These are phyloP conservation scores for Elegia similella DNA, from an alignment of 2,888 invertebrate genomes.

Conservation along the genomic window DNA sequence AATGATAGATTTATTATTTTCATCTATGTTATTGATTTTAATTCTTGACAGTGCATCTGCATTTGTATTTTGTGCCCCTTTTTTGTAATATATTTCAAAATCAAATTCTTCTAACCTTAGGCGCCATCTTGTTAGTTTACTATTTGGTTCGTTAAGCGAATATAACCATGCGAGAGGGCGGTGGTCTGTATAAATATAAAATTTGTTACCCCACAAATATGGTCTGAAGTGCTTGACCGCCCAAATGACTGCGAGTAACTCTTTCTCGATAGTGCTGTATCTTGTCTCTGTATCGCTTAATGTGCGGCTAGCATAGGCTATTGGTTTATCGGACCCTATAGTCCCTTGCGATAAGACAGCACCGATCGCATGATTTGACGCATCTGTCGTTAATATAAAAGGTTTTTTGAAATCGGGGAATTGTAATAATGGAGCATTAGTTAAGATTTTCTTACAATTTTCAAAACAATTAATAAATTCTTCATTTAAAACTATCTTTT, in stretches of 20 bases:
- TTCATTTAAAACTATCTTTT: no score
- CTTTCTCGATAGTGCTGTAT: conserved; percentile 42
- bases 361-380: conserved; percentile 8
- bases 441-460: no score
- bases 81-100: no score
- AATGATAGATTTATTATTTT: no score
- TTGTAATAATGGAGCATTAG: conserved; percentile 12
- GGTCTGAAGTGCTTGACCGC: conserved; percentile 44
- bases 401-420: conserved; percentile 9
- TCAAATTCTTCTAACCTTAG: no score
- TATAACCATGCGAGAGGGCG: conserved; percentile 45
- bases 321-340: conserved; percentile 34
- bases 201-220: conserved; percentile 44
- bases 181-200: conserved; percentile 52
- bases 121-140: conserved; percentile 39
- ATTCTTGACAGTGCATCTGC: no score
- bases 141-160: conserved; percentile 46
- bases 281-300: conserved; percentile 31
- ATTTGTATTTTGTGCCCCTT: no score
- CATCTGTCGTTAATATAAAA: conserved; percentile 4
- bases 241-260: conserved; percentile 45
- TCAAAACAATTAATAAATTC: no score
- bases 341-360: conserved; percentile 30
- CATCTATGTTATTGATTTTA: no score
- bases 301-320: conserved; percentile 33